phyloP scores from a whole-genome alignment of 2,888 invertebrate genomes.

The Spilarctia lutea region DNA sequence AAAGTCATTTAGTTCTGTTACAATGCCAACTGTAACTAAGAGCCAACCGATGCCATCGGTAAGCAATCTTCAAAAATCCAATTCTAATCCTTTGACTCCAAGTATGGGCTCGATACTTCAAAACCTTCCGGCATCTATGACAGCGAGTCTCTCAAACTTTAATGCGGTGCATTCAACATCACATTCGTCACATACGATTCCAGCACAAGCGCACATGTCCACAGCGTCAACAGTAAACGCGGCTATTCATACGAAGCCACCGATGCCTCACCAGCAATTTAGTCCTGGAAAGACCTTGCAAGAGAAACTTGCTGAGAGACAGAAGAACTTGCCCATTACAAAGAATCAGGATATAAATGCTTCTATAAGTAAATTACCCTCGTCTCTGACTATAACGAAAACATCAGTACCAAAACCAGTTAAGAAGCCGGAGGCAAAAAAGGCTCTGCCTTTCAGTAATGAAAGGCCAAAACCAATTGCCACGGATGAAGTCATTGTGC shows the following conservation, averaged over 20 bases:
- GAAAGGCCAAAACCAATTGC: conserved; percentile 71
- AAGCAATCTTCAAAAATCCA: conserved; percentile 25
- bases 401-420: conserved; percentile 63
- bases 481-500: conserved; percentile 78
- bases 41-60: conserved; percentile 59
- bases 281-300: conserved; percentile 89
- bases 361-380: conserved; percentile 80
- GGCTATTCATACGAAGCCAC: conserved; percentile 72
- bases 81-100: conserved; percentile 63
- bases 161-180: conserved; percentile 45
- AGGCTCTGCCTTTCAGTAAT: conserved; percentile 65
- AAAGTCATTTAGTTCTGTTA: conserved; percentile 53
- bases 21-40: conserved; percentile 32
- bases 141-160: conserved; percentile 66
- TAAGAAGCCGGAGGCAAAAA: conserved; percentile 73
- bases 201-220: conserved; percentile 73
- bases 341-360: conserved; percentile 70
- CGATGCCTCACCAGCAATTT: conserved; percentile 75
- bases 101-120: conserved; percentile 79
- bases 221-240: conserved; percentile 64
- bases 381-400: conserved; percentile 84
- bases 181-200: conserved; percentile 53
- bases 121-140: conserved; percentile 73
- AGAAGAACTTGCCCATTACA: conserved; percentile 79
- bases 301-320: conserved; percentile 89